Evolutionary conservation across 2,888 invertebrate species (phyloP), one percentile per base, ranked within the genome.

Genomic region (Arrhopalites spinosus): DNA sequence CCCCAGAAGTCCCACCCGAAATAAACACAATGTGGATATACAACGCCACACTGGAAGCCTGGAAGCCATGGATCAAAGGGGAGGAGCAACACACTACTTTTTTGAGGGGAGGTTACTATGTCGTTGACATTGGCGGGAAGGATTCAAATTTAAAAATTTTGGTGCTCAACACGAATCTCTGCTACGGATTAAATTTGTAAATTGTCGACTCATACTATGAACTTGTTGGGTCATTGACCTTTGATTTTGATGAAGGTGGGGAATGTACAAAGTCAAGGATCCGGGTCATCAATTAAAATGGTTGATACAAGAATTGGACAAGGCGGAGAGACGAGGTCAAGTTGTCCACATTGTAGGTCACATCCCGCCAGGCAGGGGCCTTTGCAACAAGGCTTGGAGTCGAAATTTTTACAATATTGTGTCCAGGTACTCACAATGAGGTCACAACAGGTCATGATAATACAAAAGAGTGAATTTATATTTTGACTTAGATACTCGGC

Each of bases 151-250:
- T 88, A 66, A 82, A 87, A 66, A 83, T 88, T 15, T 85, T 88
- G 47, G 87, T 87, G 1, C 77, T 88, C 13, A 88, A 88, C 79
- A 86, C 86, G 78, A 88, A 88, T 82, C 86, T 86, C 81, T 88
- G 88, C 81, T 87, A 87, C 79, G 86, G 84, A 69, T 83, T 83
- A 29, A 88, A 87, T 83, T 86, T 87, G 74, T 77, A 50, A 50
- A 50, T 50, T n/a, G 7, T n/a, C 11, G 5, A 7, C 5, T 36
- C 36, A 36, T 11, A 36, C 11, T 36, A 7, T 36, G 3, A 36
- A 3, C 11, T 36, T 3, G 5, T 36, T 36, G 3, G 5, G 11
- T 36, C 36, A 36, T 11, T 7, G 11, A 36, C 11, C 36, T 36
- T 36, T 36, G 3, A 7, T 36, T 36, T 36, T 36, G 11, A 36